Evolutionary conservation across 2,888 invertebrate genomes (phyloP).

Genomic region (Pheosia gnoma): DNA sequence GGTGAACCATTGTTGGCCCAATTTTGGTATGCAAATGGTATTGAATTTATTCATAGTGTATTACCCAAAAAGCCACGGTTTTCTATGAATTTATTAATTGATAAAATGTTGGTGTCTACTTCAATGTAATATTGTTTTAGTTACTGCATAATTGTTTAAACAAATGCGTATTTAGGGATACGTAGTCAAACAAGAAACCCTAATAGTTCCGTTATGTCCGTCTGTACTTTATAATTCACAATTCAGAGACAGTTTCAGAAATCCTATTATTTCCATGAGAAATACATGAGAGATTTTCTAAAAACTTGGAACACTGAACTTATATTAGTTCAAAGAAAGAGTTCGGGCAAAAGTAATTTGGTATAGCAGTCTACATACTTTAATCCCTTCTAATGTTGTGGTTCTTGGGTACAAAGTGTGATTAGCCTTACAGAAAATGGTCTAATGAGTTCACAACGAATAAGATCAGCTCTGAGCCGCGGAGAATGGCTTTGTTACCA

Average conservation of each 20-base stretch:
- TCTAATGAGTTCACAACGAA: background rate
- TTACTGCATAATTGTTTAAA: background rate
- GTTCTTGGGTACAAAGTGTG: background rate
- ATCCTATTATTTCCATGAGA: too few relatives aligned
- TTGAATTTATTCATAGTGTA: conserved; percentile 25
- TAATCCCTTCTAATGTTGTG: background rate
- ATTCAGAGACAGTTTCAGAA: too few relatives aligned
- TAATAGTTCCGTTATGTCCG: too few relatives aligned
- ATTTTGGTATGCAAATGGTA: conserved; percentile 34
- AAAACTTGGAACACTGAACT: too few relatives aligned
- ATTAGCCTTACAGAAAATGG: background rate
- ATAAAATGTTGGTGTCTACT: conserved; percentile 9
- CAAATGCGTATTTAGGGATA: background rate
- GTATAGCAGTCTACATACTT: background rate
- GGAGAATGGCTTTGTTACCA: background rate
- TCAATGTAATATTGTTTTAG: conserved; percentile 4
- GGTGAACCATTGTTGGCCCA: conserved; percentile 10
- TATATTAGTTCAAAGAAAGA: background rate
- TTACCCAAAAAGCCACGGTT: conserved; percentile 7
- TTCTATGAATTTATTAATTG: conserved; percentile 17
- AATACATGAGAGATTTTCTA: too few relatives aligned
- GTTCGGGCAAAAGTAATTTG: background rate
- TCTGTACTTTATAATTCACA: too few relatives aligned
- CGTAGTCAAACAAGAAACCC: background rate
- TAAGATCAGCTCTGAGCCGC: background rate